phyloP scores from a whole-genome alignment of 1,140 invertebrate genomes.

The Penaeus japonicus region DNA sequence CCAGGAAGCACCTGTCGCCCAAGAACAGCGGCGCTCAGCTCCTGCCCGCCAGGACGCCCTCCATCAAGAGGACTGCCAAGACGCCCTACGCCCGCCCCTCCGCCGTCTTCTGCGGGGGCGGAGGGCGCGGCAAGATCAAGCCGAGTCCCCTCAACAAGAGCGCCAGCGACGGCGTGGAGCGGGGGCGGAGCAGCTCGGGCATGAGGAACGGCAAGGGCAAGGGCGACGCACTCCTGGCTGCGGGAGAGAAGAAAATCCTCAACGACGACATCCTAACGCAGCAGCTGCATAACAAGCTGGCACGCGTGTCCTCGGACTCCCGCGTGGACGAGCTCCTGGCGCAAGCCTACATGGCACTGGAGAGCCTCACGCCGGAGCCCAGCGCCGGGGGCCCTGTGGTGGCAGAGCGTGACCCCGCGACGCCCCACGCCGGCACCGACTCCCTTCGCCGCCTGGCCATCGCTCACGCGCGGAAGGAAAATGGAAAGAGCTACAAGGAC shows the following conservation, averaged over 20 bases:
- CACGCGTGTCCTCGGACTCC: conserved; percentile 55
- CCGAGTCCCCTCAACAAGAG: conserved; percentile 57
- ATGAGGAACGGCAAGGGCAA: conserved; percentile 1
- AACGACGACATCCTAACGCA: conserved; percentile 6
- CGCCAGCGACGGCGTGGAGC: conserved; percentile 57
- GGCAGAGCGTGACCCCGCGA: neutral
- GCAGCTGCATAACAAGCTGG: conserved; percentile 28
- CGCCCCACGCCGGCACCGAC: neutral
- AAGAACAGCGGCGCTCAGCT: conserved; percentile 49
- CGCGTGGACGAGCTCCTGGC: conserved; percentile 57
- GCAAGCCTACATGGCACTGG: conserved; percentile 55
- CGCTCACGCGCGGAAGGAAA: conserved; percentile 54
- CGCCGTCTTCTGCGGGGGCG: conserved; percentile 54
- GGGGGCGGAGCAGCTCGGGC: conserved; percentile 23
- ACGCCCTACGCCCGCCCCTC: conserved; percentile 35
- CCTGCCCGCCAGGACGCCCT: neutral
- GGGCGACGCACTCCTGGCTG: neutral
- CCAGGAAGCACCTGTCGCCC: conserved; percentile 43
- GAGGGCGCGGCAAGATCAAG: conserved; percentile 10
- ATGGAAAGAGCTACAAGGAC: conserved; percentile 55
- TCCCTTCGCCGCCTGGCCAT: conserved; percentile 29
- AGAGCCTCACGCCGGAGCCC: conserved; percentile 47
- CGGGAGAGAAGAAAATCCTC: neutral
- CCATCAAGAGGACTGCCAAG: neutral
- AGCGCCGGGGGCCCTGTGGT: neutral